Base-by-base conservation (phyloP, 2,888 invertebrate species). In the Mellilla xanthometata region DNA sequence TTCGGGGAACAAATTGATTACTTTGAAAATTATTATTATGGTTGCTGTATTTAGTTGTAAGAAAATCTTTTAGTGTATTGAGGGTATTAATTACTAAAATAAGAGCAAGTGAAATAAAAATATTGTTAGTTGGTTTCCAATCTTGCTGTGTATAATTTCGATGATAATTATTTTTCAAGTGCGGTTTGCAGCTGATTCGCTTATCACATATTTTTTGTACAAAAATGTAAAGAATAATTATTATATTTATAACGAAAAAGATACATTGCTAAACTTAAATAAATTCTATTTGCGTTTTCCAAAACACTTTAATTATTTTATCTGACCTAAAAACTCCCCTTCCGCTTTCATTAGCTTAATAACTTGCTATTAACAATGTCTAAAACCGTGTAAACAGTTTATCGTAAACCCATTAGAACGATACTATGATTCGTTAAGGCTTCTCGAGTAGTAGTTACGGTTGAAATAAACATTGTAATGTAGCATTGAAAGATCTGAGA, bases 401-500 rank as follows among this genome's bases (percentile, higher is more conserved):
- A 27, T 35, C 9, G 12, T 7, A 15, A 26, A 27, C 10, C 35
- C 35, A 35, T 35, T 35, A 35, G 2, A 7, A 10, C 1, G 13
- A 35, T 24, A 24, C 7, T 7, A 7, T 24, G 24, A 24, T 24
- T 24, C 24, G 24, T 24, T 24, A 24, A 35, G 24, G 26, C 12
- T 23, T 33, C 22, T 19, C 12, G 30, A 31, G 12, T 26, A 12
- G 35, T 31, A 24, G 26, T 31, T 12, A 28, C 13, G 12, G 30
- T 32, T 22, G 9, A 12, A 26, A 29, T 32, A 39, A 41, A 34
- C 39, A 45, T 33, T 44, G 41, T 22, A 52, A 42, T 49, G 31
- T 39, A 39, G 15, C 36, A 9, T 31, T 19, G 26, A 33, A 35
- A 27, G 35, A 40, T 46, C 22, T 35, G 22, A 38, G 41, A 42